Evolutionary conservation across 2,797 vertebrate species (phyloP).

Genomic region (Sitta carolinensis): DNA sequence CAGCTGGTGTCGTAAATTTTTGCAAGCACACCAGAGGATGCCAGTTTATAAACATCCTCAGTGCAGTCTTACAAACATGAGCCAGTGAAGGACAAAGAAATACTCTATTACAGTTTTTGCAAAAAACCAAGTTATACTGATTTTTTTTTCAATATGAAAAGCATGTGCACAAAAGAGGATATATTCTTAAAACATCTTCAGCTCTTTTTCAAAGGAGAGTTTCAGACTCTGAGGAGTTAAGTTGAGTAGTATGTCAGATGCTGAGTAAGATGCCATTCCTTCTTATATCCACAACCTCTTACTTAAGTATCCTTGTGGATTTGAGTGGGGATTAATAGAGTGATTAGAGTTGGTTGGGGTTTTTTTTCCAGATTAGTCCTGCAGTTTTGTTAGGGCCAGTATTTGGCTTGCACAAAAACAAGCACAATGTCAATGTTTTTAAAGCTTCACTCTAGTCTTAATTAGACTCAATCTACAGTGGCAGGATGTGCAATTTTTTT

Average conservation of each 20-base stretch:
- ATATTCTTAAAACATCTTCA: not conserved
- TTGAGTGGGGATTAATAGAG: slow-evolving; percentile 31
- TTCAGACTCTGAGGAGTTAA: not conserved
- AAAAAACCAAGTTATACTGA: not conserved
- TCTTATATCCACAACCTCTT: slow-evolving; percentile 11
- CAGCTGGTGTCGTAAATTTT: not conserved
- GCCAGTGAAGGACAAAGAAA: not conserved
- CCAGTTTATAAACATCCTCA: not conserved
- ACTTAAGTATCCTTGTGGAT: slow-evolving; percentile 29
- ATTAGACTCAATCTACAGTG: not conserved
- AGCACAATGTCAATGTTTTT: slow-evolving; percentile 42
- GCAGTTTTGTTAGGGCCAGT: not conserved
- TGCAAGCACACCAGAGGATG: not conserved
- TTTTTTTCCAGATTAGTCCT: not conserved
- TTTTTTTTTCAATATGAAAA: not conserved
- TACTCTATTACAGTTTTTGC: not conserved
- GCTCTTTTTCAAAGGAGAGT: not conserved
- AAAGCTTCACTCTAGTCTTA: not conserved
- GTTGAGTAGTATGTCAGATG: not conserved
- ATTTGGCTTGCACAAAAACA: slow-evolving; percentile 7
- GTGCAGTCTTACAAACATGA: fast-evolving
- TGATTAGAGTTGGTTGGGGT: not conserved
- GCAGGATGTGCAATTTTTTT: not conserved
- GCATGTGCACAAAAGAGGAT: not conserved
- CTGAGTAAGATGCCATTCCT: slow-evolving; percentile 32